Evolutionary conservation across 2,113 vertebrate genomes (phyloP).

Genomic region (Seriola quinqueradiata): DNA sequence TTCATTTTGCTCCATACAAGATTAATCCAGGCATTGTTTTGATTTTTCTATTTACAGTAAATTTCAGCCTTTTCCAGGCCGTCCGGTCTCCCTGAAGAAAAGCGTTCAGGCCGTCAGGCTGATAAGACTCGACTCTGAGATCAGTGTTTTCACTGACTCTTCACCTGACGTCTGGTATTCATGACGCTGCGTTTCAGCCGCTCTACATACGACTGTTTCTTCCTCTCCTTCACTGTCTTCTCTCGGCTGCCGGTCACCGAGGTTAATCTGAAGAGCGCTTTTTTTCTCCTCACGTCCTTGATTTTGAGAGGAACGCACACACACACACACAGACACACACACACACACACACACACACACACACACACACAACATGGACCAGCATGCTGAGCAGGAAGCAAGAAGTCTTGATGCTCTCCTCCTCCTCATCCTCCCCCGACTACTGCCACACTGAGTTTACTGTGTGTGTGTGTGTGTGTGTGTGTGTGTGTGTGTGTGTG

Average conservation of each 20-base stretch:
- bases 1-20: too few relatives aligned
- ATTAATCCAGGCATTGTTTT: too few relatives aligned
- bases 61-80: background rate
- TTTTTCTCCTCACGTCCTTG: constrained; percentile 39
- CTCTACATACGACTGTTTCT: constrained; percentile 13
- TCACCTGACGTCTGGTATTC: constrained; percentile 20
- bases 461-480: constrained; percentile 16
- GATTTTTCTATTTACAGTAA: background rate
- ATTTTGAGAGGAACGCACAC: constrained; percentile 39
- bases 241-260: constrained; percentile 26
- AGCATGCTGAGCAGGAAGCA: constrained; percentile 37
- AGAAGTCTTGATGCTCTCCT: constrained; percentile 24
- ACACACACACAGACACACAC: constrained; percentile 9
- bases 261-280: constrained; percentile 64
- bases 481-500: constrained; percentile 20
- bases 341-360: background rate
- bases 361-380: constrained; percentile 10
- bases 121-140: background rate
- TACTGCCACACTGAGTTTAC: background rate
- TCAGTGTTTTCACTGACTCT: background rate
- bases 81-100: background rate
- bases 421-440: background rate
- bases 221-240: background rate
- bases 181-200: background rate
- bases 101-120: background rate